Evolutionary conservation across 2,888 invertebrate species (phyloP), one percentile per base, ranked within the genome.

Genomic region (Ormyrus thymus): DNA sequence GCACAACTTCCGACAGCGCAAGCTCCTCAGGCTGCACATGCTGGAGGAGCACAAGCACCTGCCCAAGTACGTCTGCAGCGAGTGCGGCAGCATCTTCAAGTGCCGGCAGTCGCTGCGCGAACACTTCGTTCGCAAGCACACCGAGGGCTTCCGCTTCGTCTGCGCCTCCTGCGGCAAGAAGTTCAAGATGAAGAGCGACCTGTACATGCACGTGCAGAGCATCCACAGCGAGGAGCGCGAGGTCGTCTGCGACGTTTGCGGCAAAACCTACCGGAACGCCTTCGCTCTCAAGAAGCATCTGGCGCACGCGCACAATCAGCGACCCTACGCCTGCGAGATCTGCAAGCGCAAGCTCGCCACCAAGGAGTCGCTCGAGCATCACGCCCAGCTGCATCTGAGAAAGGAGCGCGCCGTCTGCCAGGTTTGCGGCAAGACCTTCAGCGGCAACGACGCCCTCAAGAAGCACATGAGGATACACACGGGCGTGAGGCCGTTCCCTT

Each of bases 121-220:
- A 65, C 89, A 89, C 78, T 85, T 87, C 43, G 86, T 85, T 11
- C 85, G 88, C 8, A 88, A 84, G 69, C 88, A 87, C 71, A 86
- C 84, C 6, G 83, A 85, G 3, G 87, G 85, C 6, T 88, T 83
- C 56, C 86, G 87, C 7, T 86, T 86, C 81, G 83, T 81, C 43
- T 88, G 88, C 82, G 85, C 85, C 8, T 81, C 82, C 43, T 88
- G 88, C 58, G 84, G 83, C 0, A 87, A 87, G 68, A 88, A 86
- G 79, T 88, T 87, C 74, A 87, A 88, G 64, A 87, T 89, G 15
- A 87, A 87, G 50, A 85, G 88, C 8, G 88, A 89, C 73, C 84
- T 88, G 82, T 85, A 86, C 56, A 83, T 87, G 6, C 89, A 89
- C 80, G 85, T 88, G 5, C 82, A 82, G 51, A 79, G 62, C 53